Evolutionary conservation across 2,113 vertebrate genomes (phyloP), one percentile per base, ranked within the genome.

Genomic region (Setophaga kirtlandii): DNA sequence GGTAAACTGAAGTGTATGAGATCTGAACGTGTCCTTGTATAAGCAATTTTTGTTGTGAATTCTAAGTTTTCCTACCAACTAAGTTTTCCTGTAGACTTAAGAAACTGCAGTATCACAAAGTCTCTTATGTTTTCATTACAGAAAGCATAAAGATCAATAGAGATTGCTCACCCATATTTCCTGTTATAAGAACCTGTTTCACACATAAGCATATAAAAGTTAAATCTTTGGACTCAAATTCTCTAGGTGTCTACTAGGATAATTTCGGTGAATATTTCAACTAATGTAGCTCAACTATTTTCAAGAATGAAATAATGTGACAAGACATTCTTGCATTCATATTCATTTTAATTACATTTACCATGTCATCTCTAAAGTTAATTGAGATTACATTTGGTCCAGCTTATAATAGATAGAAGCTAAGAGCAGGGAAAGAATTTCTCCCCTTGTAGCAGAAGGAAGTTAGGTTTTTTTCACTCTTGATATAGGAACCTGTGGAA

Each of bases 271-370:
- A 64, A 49, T 44, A 37, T 62, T 87, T 80, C 46, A 53, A 30
- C 47, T 89, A 49, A 58, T 30, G 55, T 14, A 79, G 23, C 17
- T 83, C 63, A 86, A 56, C 31, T 85, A 16, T 76, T 93, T 93
- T 85, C 49, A 82, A 90, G 59, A 18, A 50, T 65, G 23, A 85
- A 96, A 55, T 58, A 65, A 76, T 42, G 25, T 53, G 28, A 65
- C 91, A 92, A 88, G n/a, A 23, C 23, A 62, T 30, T 83, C 46
- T 83, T 90, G 46, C 37, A 53, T 88, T 96, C 73, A 39, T 87
- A 69, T 49, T 83, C 1, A 47, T 84, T 95, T 84, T 76, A 93
- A 91, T 85, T 93, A 52, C 49, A 64, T 85, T 95, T 94, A 68
- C 62, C 15, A 3, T 80, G 70, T 85, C 41, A 76, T 70, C 53